Percentiles rank a stretch among this genome's conserved stretches.
phyloP scores from a whole-genome alignment of 2,113 vertebrate species.

The Australoheros scitulus region DNA sequence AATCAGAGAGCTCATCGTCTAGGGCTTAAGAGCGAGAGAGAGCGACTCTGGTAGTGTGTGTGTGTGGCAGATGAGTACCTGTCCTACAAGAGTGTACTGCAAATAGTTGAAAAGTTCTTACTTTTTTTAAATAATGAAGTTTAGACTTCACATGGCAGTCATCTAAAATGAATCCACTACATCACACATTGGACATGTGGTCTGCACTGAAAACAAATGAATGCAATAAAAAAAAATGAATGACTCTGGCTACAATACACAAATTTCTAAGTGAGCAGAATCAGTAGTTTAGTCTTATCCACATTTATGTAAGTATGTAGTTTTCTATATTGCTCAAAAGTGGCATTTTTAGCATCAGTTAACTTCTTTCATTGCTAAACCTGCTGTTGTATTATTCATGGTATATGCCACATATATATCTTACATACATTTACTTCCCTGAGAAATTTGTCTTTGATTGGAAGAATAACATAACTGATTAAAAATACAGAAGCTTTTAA shows the following conservation, averaged over 20 bases:
- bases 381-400: too few species aligned
- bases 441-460: too few species aligned
- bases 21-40: constrained; percentile 39
- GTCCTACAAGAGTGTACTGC: not conserved
- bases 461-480: too few species aligned
- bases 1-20: constrained; percentile 71
- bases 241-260: not conserved
- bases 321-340: not conserved
- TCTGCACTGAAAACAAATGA: not conserved
- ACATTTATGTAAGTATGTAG: not conserved
- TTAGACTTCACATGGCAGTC: not conserved
- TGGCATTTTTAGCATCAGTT: not conserved
- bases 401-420: too few species aligned
- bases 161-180: not conserved
- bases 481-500: too few species aligned
- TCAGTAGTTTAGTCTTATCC: not conserved
- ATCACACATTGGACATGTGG: not conserved
- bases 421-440: too few species aligned
- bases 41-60: constrained; percentile 1
- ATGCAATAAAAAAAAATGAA: not conserved
- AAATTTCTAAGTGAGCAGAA: not conserved
- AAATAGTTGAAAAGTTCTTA: not conserved
- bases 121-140: not conserved
- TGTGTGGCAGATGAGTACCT: constrained; percentile 26
- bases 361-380: not conserved